Evolutionary conservation across 2,113 vertebrate genomes (phyloP).

Genomic region (Genyomyrus donnyi): DNA sequence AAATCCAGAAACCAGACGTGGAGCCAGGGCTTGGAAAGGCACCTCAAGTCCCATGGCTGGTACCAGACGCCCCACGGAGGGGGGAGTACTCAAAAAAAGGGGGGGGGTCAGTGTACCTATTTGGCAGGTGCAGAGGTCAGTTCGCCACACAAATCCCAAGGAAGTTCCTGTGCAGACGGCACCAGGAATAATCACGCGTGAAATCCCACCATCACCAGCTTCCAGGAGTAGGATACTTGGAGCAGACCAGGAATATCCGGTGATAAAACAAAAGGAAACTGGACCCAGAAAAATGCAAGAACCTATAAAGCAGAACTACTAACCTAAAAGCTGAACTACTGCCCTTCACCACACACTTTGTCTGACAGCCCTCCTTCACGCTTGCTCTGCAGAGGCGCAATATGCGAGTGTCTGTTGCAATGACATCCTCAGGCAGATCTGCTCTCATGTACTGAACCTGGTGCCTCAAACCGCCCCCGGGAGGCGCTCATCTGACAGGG

Average conservation of each 20-base stretch:
- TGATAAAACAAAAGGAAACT: neutral
- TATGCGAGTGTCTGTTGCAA: neutral
- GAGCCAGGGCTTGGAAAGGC: neutral
- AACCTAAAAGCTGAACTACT: too few species aligned
- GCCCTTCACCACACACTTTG: neutral
- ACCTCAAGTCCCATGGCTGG: neutral
- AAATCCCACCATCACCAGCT: neutral
- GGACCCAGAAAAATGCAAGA: neutral
- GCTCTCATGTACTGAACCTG: neutral
- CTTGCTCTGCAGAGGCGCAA: neutral
- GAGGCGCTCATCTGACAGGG: neutral
- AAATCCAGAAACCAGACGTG: constrained; percentile 23
- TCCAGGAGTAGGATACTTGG: neutral
- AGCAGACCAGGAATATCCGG: neutral
- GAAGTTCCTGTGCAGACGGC: neutral
- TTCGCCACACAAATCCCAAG: neutral
- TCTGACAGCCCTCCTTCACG: neutral
- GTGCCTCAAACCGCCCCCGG: too few species aligned
- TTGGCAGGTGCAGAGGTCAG: neutral
- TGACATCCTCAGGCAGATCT: neutral
- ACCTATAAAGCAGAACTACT: neutral
- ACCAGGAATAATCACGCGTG: neutral
- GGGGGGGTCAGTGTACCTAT: neutral
- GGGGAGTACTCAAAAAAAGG: neutral
- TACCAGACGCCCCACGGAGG: neutral